Evolutionary conservation across 2,888 invertebrate species (phyloP), one percentile per base, ranked within the genome.

Genomic region (Epistrophella euchroma): DNA sequence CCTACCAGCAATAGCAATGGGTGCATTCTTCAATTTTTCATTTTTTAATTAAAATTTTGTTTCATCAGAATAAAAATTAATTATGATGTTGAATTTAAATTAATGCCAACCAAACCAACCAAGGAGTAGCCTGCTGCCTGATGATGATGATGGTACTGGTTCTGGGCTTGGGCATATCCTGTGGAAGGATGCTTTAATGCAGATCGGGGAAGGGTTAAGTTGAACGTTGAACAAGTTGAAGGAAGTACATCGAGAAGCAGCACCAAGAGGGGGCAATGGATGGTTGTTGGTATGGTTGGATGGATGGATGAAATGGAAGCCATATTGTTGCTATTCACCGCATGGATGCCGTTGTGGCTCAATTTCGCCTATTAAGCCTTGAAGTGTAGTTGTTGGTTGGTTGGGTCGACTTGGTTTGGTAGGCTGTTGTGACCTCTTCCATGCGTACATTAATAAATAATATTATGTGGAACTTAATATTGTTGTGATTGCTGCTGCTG

Each of bases 31-130:
- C 86, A 86, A 86, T 86, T 82, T 86, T 86, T 86, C 73, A 82
- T 86, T 86, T 86, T 84, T 86, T 86, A 86, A 86, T 86, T 86
- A 82, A 86, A 86, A 82, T 78, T 86, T 86, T 86, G 81, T 82
- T 82, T 86, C 77, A 74, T 78, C 86, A 81, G 86, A 81, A 81
- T 86, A 74, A 82, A 86, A 82, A 86, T 86, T 86, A 84, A 84
- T 84, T 84, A 84, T 74, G 86, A 84, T 74, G 86, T 86, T 82
- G 86, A 86, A 86, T 86, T 86, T 86, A 86, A 86, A 86, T 86
- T 86, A 86, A 86, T 86, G 82, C 70, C 80, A 86, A 77, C 74
- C 60, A 73, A 85, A 50, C 64, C 43, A 70, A 78, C 35, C 70
- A 74, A 70, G 64, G 79, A 75, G 72, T 40, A 73, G 76, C 76